These are phyloP conservation scores for Cyclina sinensis DNA, from an alignment of 1,140 invertebrate species.

Conservation along the genomic window DNA sequence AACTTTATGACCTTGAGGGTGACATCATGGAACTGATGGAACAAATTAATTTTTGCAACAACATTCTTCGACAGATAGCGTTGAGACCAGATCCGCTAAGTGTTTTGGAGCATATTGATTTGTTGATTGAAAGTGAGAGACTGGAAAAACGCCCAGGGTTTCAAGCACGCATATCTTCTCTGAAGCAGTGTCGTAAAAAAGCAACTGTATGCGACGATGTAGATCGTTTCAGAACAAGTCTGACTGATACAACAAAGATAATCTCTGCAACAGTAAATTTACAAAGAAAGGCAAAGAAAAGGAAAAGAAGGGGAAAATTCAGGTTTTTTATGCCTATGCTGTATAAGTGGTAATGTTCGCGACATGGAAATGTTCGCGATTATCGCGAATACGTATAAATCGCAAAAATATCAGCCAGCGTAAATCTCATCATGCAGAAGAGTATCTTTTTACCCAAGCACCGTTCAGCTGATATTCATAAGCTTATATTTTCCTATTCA, in stretches of 20 bases:
- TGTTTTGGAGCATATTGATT: conserved; percentile 23
- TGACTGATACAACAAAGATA: background rate
- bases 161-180: background rate
- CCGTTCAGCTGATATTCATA: too few relatives aligned
- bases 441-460: too few relatives aligned
- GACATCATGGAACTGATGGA: background rate
- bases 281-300: background rate
- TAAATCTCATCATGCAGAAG: too few relatives aligned
- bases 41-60: background rate
- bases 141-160: conserved; percentile 23
- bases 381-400: too few relatives aligned
- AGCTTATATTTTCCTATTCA: too few relatives aligned
- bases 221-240: background rate
- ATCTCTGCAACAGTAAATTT: background rate
- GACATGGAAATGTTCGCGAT: too few relatives aligned
- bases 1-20: background rate
- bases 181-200: background rate
- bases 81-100: conserved; percentile 18
- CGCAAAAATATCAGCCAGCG: too few relatives aligned
- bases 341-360: background rate
- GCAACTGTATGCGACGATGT: conserved; percentile 11
- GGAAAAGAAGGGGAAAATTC: background rate
- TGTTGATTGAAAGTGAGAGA: conserved; percentile 35
- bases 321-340: background rate
- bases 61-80: conserved; percentile 3